Base-by-base conservation (phyloP, 2,888 invertebrate genomes). In the Pseudococcus viburni region DNA sequence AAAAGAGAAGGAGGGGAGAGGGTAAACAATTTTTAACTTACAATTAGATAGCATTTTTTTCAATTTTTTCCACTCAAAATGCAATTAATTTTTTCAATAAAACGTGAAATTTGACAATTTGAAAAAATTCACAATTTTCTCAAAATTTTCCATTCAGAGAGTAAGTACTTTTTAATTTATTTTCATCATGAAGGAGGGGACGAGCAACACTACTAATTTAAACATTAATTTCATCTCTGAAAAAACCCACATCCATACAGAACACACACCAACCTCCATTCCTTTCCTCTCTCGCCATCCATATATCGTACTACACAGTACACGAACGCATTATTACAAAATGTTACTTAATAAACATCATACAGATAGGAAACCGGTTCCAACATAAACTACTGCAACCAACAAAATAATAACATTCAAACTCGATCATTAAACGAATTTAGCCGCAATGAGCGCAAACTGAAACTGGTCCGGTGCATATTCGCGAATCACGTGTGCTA, bases 261-360 rank as follows among this genome's bases (percentile, higher is more conserved):
- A 19, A n/a, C 59, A 6, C 11, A 59, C 7, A 59, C 59, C 5
- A 59, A 59, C 7, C 19, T 19, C 6, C 6, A 59, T 8, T n/a
- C 17, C 55, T 59, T 59, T 59, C n/a, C 51, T 59, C n/a, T 59
- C n/a, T 4, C 8, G 8, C 8, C 17, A n/a, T 7, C 1, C 5
- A 17, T 17, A 55, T 17, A 55, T 5, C 12, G 15, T 17, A 55
- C 1, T 55, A 17, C 55, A 17, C 15, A 0, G 17, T 22, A 64
- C 33, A 73, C 15, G 68, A 73, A 73, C 33, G 33, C 68, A 73
- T 73, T 73, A 73, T 73, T 73, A 73, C 33, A 73, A 73, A 73
- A 73, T 5, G 33, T 73, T 73, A 73, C 68, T 73, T 73, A 73
- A 73, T 73, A 33, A 73, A 73, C 68, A 33, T 33, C 26, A 33